These are phyloP conservation scores for Chiroxiphia lanceolata DNA, from an alignment of 2,797 vertebrate genomes.

Conservation along the genomic window DNA sequence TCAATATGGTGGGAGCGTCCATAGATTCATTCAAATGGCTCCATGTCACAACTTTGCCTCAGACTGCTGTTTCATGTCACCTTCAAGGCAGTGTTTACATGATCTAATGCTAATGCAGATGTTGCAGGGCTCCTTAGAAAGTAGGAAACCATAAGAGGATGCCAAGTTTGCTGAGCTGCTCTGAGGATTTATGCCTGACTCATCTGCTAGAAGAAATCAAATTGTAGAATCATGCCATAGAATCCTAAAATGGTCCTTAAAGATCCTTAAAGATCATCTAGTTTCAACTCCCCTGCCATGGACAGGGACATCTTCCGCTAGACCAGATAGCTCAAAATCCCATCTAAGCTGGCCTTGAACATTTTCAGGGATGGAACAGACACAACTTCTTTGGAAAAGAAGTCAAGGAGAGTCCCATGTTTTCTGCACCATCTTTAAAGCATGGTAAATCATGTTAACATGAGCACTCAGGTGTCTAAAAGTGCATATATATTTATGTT, in stretches of 20 bases:
- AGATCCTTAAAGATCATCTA: background rate
- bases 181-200: background rate
- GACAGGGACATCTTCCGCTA: background rate
- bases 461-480: background rate
- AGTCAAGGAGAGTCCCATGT: background rate
- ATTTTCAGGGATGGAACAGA: background rate
- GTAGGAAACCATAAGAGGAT: background rate
- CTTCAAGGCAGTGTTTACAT: background rate
- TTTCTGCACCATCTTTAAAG: background rate
- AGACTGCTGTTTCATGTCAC: background rate
- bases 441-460: background rate
- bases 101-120: background rate
- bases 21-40: background rate
- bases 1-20: background rate
- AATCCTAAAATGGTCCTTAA: background rate
- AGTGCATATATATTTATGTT: background rate
- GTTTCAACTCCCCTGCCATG: accelerated
- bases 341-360: background rate
- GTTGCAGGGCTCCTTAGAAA: background rate
- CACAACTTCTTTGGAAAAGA: background rate
- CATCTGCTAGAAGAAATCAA: background rate
- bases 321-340: background rate
- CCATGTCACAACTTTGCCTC: background rate
- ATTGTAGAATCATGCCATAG: background rate
- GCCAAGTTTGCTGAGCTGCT: background rate